Evolutionary conservation across 2,113 vertebrate genomes (phyloP).

Genomic region (Prochilodus magdalenae): DNA sequence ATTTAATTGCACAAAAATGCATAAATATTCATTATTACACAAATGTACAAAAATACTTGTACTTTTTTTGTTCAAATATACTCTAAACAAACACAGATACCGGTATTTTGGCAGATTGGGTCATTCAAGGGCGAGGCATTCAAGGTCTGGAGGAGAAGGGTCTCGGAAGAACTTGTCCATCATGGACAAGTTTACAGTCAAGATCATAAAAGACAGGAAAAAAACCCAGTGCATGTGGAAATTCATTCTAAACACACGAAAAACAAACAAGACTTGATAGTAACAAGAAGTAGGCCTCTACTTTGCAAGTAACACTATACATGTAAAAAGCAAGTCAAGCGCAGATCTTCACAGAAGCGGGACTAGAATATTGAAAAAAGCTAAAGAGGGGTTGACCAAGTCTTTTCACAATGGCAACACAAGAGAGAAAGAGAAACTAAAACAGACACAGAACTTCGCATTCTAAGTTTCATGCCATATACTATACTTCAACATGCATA

Average conservation of each 20-base stretch:
- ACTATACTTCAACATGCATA: slow-evolving; percentile 56
- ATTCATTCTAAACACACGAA: slow-evolving; percentile 41
- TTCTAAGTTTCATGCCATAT: slow-evolving; percentile 46
- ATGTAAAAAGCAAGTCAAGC: slow-evolving; percentile 35
- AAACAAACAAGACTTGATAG: slow-evolving; percentile 4
- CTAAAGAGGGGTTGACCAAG: background rate
- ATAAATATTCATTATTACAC: slow-evolving; percentile 64
- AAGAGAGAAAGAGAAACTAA: slow-evolving; percentile 19
- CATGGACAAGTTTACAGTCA: slow-evolving; percentile 38
- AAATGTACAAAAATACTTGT: slow-evolving; percentile 62
- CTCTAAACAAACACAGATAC: slow-evolving; percentile 53
- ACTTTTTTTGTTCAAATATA: slow-evolving; percentile 61
- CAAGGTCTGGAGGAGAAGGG: slow-evolving; percentile 22
- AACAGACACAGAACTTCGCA: slow-evolving; percentile 18
- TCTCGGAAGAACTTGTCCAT: slow-evolving; percentile 22
- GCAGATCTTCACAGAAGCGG: slow-evolving; percentile 35
- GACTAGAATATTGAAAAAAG: background rate
- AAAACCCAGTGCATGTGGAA: slow-evolving; percentile 55
- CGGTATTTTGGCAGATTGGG: slow-evolving; percentile 44
- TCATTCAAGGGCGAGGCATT: slow-evolving; percentile 12
- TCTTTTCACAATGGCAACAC: slow-evolving; percentile 34
- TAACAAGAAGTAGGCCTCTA: slow-evolving; percentile 30
- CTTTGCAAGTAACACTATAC: slow-evolving; percentile 32
- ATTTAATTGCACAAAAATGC: slow-evolving; percentile 62
- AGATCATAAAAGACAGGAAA: slow-evolving; percentile 11